Evolutionary conservation across 2,113 vertebrate genomes (phyloP).

Genomic region (Zapornia atra): DNA sequence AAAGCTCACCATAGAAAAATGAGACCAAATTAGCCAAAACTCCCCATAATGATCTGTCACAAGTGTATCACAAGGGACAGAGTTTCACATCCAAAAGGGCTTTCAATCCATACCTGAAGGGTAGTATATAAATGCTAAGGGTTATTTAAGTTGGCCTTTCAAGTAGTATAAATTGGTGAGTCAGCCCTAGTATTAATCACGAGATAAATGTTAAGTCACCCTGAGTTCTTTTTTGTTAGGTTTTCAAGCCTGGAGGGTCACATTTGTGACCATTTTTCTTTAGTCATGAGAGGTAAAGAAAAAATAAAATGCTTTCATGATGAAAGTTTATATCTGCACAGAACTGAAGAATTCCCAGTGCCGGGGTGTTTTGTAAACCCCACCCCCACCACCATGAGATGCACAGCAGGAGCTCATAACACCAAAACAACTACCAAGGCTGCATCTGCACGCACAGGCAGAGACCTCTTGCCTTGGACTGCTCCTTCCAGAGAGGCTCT

Average conservation of each 20-base stretch:
- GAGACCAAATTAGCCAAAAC: background rate
- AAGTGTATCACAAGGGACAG: background rate
- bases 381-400: background rate
- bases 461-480: background rate
- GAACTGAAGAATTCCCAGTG: background rate
- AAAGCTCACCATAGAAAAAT: slow-evolving; percentile 34
- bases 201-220: background rate
- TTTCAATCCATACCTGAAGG: slow-evolving; percentile 27
- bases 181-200: slow-evolving; percentile 28
- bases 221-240: background rate
- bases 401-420: fast-evolving
- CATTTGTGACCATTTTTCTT: slow-evolving; percentile 16
- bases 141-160: slow-evolving; percentile 38
- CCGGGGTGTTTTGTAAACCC: background rate
- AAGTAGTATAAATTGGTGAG: slow-evolving; percentile 22
- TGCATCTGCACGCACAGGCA: fast-evolving
- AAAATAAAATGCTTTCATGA: background rate
- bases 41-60: background rate
- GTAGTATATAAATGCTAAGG: slow-evolving; percentile 20
- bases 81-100: slow-evolving; percentile 22
- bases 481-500: background rate
- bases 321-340: background rate
- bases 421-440: background rate
- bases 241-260: background rate
- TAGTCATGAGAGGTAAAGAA: background rate